Evolutionary conservation across 2,797 vertebrate genomes (phyloP), one percentile per base, ranked within the genome.

Genomic region (Buceros bicornis): DNA sequence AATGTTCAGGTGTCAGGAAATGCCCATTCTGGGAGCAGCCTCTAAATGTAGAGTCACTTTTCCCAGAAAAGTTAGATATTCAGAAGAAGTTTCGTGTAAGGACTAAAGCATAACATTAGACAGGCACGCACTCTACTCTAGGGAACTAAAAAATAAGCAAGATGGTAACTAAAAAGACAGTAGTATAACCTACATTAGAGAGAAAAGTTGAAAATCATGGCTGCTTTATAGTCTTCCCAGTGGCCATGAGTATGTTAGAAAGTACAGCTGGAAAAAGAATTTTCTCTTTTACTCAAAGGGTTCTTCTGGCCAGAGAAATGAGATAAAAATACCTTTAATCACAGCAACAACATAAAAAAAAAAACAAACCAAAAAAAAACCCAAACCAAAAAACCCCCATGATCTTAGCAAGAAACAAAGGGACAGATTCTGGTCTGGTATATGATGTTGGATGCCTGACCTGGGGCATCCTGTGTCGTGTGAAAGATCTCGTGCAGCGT

Each of bases 1-100:
- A 80, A 53, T 15, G 2, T 61, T 87, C 91, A 90, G 94, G 93
- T 94, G 91, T 71, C 96, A 97, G 95, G 93, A 96, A 97, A 95
- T 78, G 48, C 11, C 48, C 33, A 45, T 89, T 91, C 80, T 66
- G 82, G 58, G n/a, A 96, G 56, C 35, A 76, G 22, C 42, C 51
- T 90, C 35, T 82, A 89, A 84, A 57, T 35, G 80, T 10, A 79
- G 28, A 73, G 51, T 82, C 48, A 82, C n/a, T 71, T 96, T 92
- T 92, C 61, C 81, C 95, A 96, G 80, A 89, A 81, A 94, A 83
- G 45, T 71, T 67, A 33, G 21, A 33, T 71, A 86, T 69, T 93
- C 69, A 66, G n/a, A 82, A 84, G 35, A 87, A 28, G 21, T 57
- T 87, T 84, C 64, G 14, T 47, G 37, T 54, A 21, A 90, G 45